Evolutionary conservation across 2,888 invertebrate genomes (phyloP), one percentile per base, ranked within the genome.

Genomic region (Nebria brevicollis): DNA sequence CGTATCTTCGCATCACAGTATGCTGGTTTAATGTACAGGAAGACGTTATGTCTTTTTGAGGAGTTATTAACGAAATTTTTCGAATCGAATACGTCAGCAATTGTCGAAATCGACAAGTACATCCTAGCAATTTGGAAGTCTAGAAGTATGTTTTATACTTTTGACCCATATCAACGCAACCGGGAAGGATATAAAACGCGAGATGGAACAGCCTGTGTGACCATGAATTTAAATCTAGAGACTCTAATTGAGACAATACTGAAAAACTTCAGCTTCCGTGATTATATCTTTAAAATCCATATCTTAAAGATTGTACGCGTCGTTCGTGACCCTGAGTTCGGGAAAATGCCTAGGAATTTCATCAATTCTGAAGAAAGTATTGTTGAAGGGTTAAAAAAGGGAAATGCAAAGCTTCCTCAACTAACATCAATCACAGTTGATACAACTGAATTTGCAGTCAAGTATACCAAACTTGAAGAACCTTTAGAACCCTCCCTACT

Each of bases 121-220:
- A 86, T 90, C n/a, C 82, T 94, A 42, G 93, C 91, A 0, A 85
- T 94, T 11, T 94, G 94, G 94, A 90, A 91, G 25, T 93, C 94
- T 85, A 90, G 91, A 54, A 91, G 92, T 66, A 92, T 92, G 90
- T 93, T 88, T 85, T 94, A 93, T 85, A 88, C 92, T 34, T 93
- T 93, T 83, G 94, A 94, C 88, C 93, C 93, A 0, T 94, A 94
- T 84, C 91, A 93, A 4, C 90, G 94, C 1, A 92, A 92, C 11
- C 89, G 87, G 8, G 92, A 92, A 72, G 94, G 93, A 0, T 84
- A 88, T 26, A 89, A 91, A 41, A 89, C 92, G 0, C 86, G 91
- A 82, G 90, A 91, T 77, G 90, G 91, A 0, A 89, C 90, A 72
- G 93, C 92, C 0, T 93, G 93, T 84, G 90, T 93, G n/a, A 90